Percentiles rank a stretch among this genome's conserved stretches.
phyloP scores from a whole-genome alignment of 2,888 invertebrate genomes.

The Drosophila kuntzei region DNA sequence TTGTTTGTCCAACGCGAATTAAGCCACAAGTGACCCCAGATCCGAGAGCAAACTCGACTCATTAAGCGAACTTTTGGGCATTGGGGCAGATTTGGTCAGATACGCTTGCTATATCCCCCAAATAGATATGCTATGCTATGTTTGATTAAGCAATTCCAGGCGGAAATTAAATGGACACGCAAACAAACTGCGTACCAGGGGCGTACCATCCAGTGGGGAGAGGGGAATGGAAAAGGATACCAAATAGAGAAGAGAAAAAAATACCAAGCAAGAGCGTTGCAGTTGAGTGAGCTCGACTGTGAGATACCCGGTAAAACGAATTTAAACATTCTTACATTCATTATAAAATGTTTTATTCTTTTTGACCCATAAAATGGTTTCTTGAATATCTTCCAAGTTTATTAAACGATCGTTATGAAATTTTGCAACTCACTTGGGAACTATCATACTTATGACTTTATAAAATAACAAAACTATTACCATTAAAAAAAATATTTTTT shows the following conservation, averaged over 20 bases:
- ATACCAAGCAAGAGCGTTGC: neutral
- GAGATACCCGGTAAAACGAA: neutral
- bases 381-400: neutral
- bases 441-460: too few relatives aligned
- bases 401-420: neutral
- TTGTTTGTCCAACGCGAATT: slow-evolving; percentile 44
- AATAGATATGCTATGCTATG: slow-evolving; percentile 48
- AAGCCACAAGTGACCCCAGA: slow-evolving; percentile 27
- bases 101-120: slow-evolving; percentile 34
- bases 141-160: slow-evolving; percentile 79
- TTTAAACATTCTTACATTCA: neutral
- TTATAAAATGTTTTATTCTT: neutral
- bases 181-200: slow-evolving; percentile 62
- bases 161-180: slow-evolving; percentile 83
- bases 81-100: slow-evolving; percentile 35
- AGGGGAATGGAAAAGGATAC: neutral
- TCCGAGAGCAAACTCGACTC: slow-evolving; percentile 16
- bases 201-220: neutral
- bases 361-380: neutral
- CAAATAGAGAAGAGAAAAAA: neutral
- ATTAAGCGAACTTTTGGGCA: slow-evolving; percentile 29
- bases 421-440: neutral
- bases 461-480: too few relatives aligned
- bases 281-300: neutral
- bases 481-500: too few relatives aligned